Base-by-base conservation (phyloP, 2,113 vertebrate genomes). In the Semicossyphus pulcher region DNA sequence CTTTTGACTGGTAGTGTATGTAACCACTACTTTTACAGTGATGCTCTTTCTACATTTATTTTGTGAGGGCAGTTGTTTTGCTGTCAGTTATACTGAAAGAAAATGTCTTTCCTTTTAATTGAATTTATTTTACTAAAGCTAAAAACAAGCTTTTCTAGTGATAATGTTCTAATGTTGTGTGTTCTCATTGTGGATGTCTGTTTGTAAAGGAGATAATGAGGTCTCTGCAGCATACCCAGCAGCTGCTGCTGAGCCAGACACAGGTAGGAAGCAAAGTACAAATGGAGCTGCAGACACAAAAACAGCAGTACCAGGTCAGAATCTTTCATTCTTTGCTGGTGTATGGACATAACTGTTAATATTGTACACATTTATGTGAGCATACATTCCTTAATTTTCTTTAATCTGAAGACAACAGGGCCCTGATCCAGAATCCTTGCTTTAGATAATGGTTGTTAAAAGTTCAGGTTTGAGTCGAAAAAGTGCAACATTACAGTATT, bases 261-360 rank as follows among this genome's bases (percentile, higher is more conserved):
- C 92, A 95, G 89, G 81, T 76, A 0, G 92, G 95, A 34, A 72
- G 64, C 68, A 90, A 89, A 92, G 70, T 91, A 39, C 94, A 96
- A 84, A 75, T 80, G 84, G 93, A 97, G 87, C 81, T 97, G 75
- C 93, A 92, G 53, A 61, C 81, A n/a, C 91, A 95, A 49, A 93
- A 78, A 87, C 92, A 94, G 82, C 91, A 93, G 11, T 89, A 91
- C 75, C 91, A 97, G 97, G 96, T 99, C 86, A 91, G 80, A 73
- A 26, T 37, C 8, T 36, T 10, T 52, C 20, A 14, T 11, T 0
- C 5, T 21, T 8, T 23, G 2, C 11, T 57, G 23, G 15, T 47
- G 39, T 58, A 21, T 28, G 6, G 14, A n/a, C 25, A 41, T 3
- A 23, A 36, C 28, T 44, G 20, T 25, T 31, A 5, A 16, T n/a